Base-by-base conservation (phyloP, 1,140 invertebrate genomes). In the Neodiprion virginianus region DNA sequence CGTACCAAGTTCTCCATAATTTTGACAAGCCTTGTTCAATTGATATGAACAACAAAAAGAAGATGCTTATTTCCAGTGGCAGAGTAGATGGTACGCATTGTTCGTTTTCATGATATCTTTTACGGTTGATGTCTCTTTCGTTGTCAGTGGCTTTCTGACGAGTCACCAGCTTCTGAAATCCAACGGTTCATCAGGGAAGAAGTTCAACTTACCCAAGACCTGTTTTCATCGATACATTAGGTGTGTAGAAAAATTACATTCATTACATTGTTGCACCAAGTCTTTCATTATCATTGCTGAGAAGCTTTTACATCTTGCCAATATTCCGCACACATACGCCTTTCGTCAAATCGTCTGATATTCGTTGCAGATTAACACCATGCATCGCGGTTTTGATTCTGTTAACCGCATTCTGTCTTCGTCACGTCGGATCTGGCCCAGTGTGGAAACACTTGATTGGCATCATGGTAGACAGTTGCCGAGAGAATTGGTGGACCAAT, bases 111-210 rank as follows among this genome's bases (percentile, higher is more conserved):
- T 82, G 0, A 86, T 83, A 7, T 80, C 85, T 3, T 82, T 88
- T 48, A 80, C 89, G 0, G 91, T 91, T 0, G 91, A 92, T 75
- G 90, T 90, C 3, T 92, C 91, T 79, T 90, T 92, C 50, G 79
- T 90, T 40, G 81, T 91, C 10, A 93, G 92, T 82, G 93, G 93
- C 67, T 81, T 92, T 2, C 83, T 94, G 0, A 81, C 91, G 1
- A 85, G 89, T 0, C 93, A 93, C 73, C 83, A 90, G 0, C 87
- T 90, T 21, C 78, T 91, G 10, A 90, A 89, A 75, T 83, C 88
- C 28, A 40, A 3, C 28, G 70, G 81, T 88, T 28, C 79, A 84
- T 23, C 87, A 84, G 75, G 77, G 79, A 74, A 82, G 21, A 82
- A 75, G 48, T 83, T 88, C 67, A 85, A 88, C 77, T 72, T 82